Evolutionary conservation across 2,888 invertebrate genomes (phyloP), one percentile per base, ranked within the genome.

Genomic region (Thumatha senex): DNA sequence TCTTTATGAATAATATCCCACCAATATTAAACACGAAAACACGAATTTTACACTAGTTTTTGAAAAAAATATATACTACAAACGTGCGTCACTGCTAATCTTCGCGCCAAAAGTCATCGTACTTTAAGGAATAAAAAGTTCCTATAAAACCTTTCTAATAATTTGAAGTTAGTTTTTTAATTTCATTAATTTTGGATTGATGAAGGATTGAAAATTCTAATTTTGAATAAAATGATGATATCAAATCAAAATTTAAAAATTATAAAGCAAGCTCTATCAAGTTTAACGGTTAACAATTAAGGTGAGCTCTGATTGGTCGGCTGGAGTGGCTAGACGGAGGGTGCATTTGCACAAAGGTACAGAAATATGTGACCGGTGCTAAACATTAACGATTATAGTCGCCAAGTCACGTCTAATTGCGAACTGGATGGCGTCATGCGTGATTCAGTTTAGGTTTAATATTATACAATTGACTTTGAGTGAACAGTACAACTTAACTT

Each of bases 321-420:
- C 51, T 54, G 56, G 45, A 45, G 69, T 53, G 53, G 61, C 66
- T 63, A 78, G 80, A 80, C 81, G 74, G 84, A 80, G 83, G 84
- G 85, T 82, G 86, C 87, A 86, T 83, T 83, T 80, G 89, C 83
- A 84, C 83, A 85, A 84, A 89, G 88, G 88, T 85, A 86, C 79
- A 82, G 87, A 85, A 88, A 89, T 89, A 88, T 89, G 89, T 85
- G 89, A 82, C 81, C 85, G 85, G 85, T 84, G 79, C 89, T 91
- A 85, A 89, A 88, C 90, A 89, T 90, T 91, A 89, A 91, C 89
- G 89, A 84, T 89, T 88, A 90, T 91, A 82, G 85, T 78, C 78
- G 76, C 85, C 85, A 84, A 88, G 86, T 89, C 88, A 89, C 86
- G 84, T 90, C 90, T 90, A 90, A 90, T 90, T 90, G 90, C 86